Conservation (phyloP, 2,113 vertebrate genomes). For the Anguilla japonica region DNA sequence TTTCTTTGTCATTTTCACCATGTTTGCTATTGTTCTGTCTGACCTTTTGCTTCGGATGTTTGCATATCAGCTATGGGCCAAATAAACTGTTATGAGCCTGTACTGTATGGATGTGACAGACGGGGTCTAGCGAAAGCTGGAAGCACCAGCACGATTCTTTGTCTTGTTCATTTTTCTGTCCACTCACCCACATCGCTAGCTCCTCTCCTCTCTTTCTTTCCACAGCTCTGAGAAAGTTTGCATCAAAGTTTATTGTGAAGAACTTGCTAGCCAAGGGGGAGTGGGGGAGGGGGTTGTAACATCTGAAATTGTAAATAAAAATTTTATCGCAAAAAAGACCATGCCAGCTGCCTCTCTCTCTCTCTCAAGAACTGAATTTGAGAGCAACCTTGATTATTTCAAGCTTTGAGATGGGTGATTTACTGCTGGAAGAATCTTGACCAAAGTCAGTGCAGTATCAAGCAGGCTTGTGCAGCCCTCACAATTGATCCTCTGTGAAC, state of each 20-base stretch:
- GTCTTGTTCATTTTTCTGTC: background rate
- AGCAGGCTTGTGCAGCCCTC: background rate
- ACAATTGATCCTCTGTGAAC: background rate
- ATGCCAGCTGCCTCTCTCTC: background rate
- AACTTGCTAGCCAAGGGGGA: background rate
- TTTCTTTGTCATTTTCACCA: background rate
- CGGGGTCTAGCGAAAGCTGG: background rate
- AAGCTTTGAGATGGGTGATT: background rate
- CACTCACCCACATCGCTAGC: background rate
- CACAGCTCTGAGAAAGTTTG: background rate
- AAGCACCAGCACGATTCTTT: background rate
- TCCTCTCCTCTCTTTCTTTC: background rate
- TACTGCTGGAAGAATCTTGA: background rate
- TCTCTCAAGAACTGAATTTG: background rate
- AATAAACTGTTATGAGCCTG: background rate
- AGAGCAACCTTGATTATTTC: background rate
- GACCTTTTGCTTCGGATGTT: background rate
- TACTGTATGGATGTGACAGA: background rate
- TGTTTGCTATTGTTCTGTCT: background rate
- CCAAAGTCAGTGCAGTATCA: background rate
- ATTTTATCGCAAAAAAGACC: background rate
- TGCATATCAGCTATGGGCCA: background rate
- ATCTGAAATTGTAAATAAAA: too few relatives aligned
- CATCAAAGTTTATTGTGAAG: background rate
- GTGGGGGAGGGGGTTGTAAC: too few relatives aligned